These are phyloP conservation scores for Salminus brasiliensis DNA, from an alignment of 2,113 vertebrate species.

Conservation along the genomic window DNA sequence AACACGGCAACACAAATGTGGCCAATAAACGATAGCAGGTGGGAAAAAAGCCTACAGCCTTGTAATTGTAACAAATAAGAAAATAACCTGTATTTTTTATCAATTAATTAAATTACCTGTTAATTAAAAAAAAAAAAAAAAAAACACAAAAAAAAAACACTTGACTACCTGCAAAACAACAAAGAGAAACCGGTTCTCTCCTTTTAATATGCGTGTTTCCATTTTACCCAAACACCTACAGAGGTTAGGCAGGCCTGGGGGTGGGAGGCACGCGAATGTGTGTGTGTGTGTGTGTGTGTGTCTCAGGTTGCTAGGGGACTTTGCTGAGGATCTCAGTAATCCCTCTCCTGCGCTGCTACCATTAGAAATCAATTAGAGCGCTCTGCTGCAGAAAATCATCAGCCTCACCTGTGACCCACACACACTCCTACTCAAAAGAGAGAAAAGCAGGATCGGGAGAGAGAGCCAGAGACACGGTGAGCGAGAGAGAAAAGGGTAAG, in stretches of 20 bases:
- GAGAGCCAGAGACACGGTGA: not conserved
- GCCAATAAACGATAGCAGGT: too few relatives aligned
- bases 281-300: constrained; percentile 40
- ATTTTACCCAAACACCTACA: constrained; percentile 1
- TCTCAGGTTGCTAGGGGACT: constrained; percentile 38
- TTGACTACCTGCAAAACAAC: not conserved
- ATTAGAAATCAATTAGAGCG: constrained; percentile 52
- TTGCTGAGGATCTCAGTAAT: constrained; percentile 31
- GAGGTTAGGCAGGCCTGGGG: not conserved
- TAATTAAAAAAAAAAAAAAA: not conserved
- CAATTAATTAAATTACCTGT: too few relatives aligned
- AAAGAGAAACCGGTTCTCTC: not conserved
- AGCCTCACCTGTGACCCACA: constrained; percentile 50
- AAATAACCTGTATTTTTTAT: too few relatives aligned
- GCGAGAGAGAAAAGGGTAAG: not conserved
- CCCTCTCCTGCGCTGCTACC: constrained; percentile 31
- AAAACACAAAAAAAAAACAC: not conserved
- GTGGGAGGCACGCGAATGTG: constrained; percentile 1
- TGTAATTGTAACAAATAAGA: too few relatives aligned
- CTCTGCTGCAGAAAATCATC: constrained; percentile 42
- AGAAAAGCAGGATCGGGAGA: not conserved
- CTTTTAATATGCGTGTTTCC: not conserved
- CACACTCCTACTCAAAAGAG: constrained; percentile 24
- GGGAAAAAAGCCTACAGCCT: too few relatives aligned
- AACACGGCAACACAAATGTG: too few relatives aligned